Evolutionary conservation across 2,888 invertebrate species (phyloP).

Genomic region (Plebejus argus): DNA sequence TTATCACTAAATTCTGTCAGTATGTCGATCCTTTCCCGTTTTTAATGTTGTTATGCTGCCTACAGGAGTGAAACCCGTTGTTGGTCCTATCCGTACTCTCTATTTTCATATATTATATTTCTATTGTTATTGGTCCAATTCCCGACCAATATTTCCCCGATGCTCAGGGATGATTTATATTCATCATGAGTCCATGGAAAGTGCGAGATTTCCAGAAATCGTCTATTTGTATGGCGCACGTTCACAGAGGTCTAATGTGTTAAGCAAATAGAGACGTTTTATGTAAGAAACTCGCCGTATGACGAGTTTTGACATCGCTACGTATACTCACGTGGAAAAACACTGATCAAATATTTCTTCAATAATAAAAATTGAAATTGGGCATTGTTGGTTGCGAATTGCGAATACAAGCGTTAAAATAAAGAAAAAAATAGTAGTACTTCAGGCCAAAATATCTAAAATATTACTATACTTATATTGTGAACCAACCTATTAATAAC

Average conservation of each 20-base stretch:
- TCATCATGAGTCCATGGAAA: neutral
- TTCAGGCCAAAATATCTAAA: no score
- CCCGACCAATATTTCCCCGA: neutral
- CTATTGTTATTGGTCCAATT: neutral
- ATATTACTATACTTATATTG: no score
- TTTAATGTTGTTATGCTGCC: no score
- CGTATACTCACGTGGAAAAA: constrained; percentile 3
- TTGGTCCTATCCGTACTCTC: no score
- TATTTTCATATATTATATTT: no score
- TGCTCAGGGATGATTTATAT: constrained; percentile 9
- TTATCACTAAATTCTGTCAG: no score
- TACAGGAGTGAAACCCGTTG: no score
- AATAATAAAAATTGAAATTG: neutral
- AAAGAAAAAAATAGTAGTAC: no score
- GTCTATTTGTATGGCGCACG: constrained; percentile 30
- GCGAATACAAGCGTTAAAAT: no score
- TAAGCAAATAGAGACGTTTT: constrained; percentile 40
- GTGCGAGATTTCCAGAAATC: constrained; percentile 20
- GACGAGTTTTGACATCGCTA: constrained; percentile 30
- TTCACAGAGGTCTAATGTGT: constrained; percentile 38
- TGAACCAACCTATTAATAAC: no score
- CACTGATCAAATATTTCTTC: neutral
- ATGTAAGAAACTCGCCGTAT: constrained; percentile 35
- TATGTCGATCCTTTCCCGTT: no score
- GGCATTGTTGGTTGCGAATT: no score